Percentiles rank a stretch among this genome's conserved stretches.
These are phyloP conservation scores for Odontomyia ornata DNA, from an alignment of 2,888 invertebrate genomes.

Conservation along the genomic window DNA sequence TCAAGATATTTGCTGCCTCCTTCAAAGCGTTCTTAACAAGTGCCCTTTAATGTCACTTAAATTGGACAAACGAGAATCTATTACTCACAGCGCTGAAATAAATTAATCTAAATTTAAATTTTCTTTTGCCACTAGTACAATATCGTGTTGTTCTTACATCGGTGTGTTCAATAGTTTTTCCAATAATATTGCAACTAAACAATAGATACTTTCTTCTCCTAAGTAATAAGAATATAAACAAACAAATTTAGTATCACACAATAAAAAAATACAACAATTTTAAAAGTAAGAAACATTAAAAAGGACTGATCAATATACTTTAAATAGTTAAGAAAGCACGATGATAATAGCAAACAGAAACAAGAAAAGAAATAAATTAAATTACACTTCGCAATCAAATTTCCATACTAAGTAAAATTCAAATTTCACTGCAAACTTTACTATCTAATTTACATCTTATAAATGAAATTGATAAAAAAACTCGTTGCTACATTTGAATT, in stretches of 20 bases:
- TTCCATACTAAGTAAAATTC: background rate
- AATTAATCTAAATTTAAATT: too few species aligned
- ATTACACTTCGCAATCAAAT: background rate
- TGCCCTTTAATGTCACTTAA: background rate
- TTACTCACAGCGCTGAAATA: too few species aligned
- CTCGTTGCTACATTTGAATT: background rate
- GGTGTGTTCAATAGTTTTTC: slow-evolving; percentile 23
- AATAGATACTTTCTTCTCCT: background rate
- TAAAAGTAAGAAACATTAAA: slow-evolving; percentile 22
- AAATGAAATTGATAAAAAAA: too few species aligned
- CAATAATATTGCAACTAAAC: background rate
- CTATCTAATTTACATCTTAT: too few species aligned
- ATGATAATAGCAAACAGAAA: background rate
- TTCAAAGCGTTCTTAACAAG: too few species aligned
- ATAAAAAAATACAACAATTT: slow-evolving; percentile 5
- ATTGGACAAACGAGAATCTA: too few species aligned
- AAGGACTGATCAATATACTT: slow-evolving; percentile 36
- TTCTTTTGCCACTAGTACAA: too few species aligned
- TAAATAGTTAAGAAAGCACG: slow-evolving; percentile 36
- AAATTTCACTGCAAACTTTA: too few species aligned
- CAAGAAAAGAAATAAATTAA: background rate
- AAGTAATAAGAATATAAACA: background rate
- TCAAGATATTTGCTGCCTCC: too few species aligned
- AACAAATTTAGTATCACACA: background rate
- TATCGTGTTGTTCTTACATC: background rate